Evolutionary conservation across 1,140 invertebrate species (phyloP), one percentile per base, ranked within the genome.

Genomic region (Bombus waltoni): DNA sequence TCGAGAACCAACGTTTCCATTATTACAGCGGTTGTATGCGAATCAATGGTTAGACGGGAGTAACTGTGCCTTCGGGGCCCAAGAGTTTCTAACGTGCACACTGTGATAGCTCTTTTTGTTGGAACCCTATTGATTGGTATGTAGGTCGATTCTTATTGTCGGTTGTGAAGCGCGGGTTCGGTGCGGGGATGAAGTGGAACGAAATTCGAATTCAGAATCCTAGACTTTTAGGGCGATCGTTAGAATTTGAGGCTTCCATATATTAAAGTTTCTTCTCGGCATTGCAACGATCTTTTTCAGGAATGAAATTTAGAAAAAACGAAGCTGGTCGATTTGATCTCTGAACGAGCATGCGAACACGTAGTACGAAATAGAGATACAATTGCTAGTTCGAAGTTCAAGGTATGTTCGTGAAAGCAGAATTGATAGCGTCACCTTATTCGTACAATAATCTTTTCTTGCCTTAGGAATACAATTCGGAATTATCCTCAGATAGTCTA

Each of bases 1-100:
- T n/a, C 25, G 28, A n/a, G 32, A 28, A 77, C 57, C 62, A 40
- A 68, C 35, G 79, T 44, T 73, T 81, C 47, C 47, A 81, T 57
- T 81, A 78, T 78, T 65, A 53, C 32, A 38, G 13, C n/a, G 25
- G 35, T 66, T 44, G 59, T 78, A 25, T 18, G 40, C 59, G 62
- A 66, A 42, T 25, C 28, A 32, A 35, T 28, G 76, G 28, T 65
- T 62, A n/a, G n/a, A 32, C 10, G 22, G 4, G 8, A 42, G 40
- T 38, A 57, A 38, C 47, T 3, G 32, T 38, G 38, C 47, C 53
- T 57, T 57, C 32, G 38, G 32, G 53, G 6, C 15, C 10, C 35
- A 5, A 59, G 15, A 22, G 22, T n/a, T 72, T 25, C 25, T 40
- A 72, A 32, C 71, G 25, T 42, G 22, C 15, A 13, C 22, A 53